These are phyloP conservation scores for Alviniconcha marisindica DNA, from an alignment of 1,140 invertebrate genomes.

Conservation along the genomic window DNA sequence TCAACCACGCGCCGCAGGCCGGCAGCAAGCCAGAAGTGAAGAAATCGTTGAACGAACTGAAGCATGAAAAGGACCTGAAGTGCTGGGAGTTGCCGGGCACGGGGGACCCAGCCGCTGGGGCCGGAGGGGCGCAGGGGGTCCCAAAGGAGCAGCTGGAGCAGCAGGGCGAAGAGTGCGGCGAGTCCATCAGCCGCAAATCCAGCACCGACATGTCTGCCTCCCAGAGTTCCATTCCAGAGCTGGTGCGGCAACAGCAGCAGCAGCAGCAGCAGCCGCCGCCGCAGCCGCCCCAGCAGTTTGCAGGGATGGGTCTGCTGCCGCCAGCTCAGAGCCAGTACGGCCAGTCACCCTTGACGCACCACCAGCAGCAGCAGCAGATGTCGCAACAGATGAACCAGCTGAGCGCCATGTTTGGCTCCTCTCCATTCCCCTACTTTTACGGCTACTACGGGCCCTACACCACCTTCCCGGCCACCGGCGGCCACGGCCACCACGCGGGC, in stretches of 20 bases:
- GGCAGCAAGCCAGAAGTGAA: slow-evolving; percentile 33
- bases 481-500: slow-evolving; percentile 29
- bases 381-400: slow-evolving; percentile 23
- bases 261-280: slow-evolving; percentile 37
- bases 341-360: too few relatives aligned
- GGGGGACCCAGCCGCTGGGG: not conserved
- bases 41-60: slow-evolving; percentile 43
- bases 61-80: slow-evolving; percentile 25
- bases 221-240: slow-evolving; percentile 43
- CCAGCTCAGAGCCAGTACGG: not conserved
- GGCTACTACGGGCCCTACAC: slow-evolving; percentile 30
- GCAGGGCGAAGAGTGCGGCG: slow-evolving; percentile 38
- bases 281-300: slow-evolving; percentile 27
- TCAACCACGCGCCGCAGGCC: not conserved
- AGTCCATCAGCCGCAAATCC: slow-evolving; percentile 48
- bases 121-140: slow-evolving; percentile 5
- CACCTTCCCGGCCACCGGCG: slow-evolving; percentile 29
- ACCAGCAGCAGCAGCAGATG: slow-evolving; percentile 3
- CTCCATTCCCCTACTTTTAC: slow-evolving; percentile 28
- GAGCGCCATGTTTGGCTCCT: slow-evolving; percentile 15
- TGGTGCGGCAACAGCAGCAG: slow-evolving; percentile 44
- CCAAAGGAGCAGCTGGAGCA: slow-evolving; percentile 12
- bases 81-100: not conserved
- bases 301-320: not conserved
- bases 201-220: slow-evolving; percentile 47